These are phyloP conservation scores for Daktulosphaira vitifoliae DNA, from an alignment of 1,140 invertebrate species.

Conservation along the genomic window DNA sequence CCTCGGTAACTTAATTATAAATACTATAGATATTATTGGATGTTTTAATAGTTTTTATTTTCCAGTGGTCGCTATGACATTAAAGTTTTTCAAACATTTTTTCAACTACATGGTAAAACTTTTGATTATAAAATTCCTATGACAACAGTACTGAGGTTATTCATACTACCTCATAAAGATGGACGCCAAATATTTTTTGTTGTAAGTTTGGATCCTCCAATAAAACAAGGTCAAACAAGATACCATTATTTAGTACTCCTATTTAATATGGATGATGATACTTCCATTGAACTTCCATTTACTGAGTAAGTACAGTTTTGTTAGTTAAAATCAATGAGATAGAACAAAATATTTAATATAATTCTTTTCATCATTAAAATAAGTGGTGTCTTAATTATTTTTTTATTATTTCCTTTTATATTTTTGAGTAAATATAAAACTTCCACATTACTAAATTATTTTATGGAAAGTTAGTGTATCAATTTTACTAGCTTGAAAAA, in stretches of 20 bases:
- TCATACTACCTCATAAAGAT: conserved; percentile 94
- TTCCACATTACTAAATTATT: too few species aligned
- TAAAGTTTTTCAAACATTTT: conserved; percentile 94
- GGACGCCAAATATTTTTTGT: conserved; percentile 98
- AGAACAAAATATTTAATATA: too few species aligned
- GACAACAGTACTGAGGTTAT: conserved; percentile 87
- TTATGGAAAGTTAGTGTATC: too few species aligned
- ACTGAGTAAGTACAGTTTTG: conserved; percentile 74
- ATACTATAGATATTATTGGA: conserved; percentile 27
- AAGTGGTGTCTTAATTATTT: too few species aligned
- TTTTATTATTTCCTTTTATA: too few species aligned
- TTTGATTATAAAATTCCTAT: conserved; percentile 99
- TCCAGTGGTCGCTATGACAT: conserved; percentile 97
- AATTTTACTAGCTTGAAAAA: too few species aligned
- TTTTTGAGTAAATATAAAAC: too few species aligned
- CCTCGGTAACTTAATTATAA: conserved; percentile 63
- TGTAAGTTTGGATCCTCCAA: conserved; percentile 96
- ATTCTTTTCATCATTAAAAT: too few species aligned
- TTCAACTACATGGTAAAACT: conserved; percentile 99
- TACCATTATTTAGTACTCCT: conserved; percentile 91
- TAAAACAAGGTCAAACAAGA: conserved; percentile 97
- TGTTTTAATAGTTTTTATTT: conserved; percentile 42
- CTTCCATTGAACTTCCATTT: conserved; percentile 83
- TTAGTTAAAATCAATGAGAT: too few species aligned
- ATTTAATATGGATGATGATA: conserved; percentile 87